Base-by-base conservation (phyloP, 2,113 vertebrate species). In the Rattus rattus region DNA sequence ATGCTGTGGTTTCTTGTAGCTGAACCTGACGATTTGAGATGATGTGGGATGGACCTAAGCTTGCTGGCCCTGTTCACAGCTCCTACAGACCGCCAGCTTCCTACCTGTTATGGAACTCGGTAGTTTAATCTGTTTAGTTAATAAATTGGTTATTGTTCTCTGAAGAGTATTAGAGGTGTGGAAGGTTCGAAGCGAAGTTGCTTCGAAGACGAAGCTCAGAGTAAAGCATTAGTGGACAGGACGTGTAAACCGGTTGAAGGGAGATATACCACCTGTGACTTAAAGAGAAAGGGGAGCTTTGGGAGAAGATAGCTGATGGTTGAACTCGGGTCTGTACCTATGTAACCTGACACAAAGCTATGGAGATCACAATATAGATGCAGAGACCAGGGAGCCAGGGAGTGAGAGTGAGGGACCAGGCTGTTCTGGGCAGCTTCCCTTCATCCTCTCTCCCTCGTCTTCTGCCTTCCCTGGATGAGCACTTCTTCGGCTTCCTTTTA, bases 181-280 rank as follows among this genome's bases (percentile, higher is more conserved):
- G 54, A 79, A 93, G 12, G 28, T 36, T 91, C 33, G 36, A 67
- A 39, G 84, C 10, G 39, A 88, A 96, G 54, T 47, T 77, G 79
- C 72, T 80, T 75, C 89, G 54, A 61, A 85, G 69, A 16, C 4
- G 11, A 30, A 49, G 88, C 81, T 76, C 59, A 49, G 70, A 88
- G 54, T 54, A 73, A 87, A 39, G 79, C 11, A 52, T 70, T 73
- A 80, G 36, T 26, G 88, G 76, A 76, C 6, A 72, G 93, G 28
- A 67, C 49, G 80, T 70, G 49, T 3, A n/a, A 72, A 17, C 14
- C 30, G n/a, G 5, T n/a, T 39, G 70, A 89, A 72, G 24, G 90
- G 39, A 56, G 49, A 85, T 63, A 43, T 43, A 43, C 69, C 17
- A 36, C 24, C 83, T 47, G n/a, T 67, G 47, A 84, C 16, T 84